phyloP scores from a whole-genome alignment of 2,888 invertebrate species.

The Serripes groenlandicus region DNA sequence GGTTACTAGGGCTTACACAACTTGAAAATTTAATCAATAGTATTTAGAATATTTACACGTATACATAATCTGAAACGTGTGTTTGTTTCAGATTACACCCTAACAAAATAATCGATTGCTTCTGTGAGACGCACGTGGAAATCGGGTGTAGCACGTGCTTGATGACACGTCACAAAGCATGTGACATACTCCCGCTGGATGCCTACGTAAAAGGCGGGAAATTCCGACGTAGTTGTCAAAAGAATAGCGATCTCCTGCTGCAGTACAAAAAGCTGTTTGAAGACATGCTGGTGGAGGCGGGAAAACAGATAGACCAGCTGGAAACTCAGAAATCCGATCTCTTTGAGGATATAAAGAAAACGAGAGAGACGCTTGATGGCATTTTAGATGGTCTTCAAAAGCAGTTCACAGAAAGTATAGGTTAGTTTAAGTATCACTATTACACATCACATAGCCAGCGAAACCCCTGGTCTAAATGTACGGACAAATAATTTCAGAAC shows the following conservation, averaged over 20 bases:
- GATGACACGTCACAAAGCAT: constrained; percentile 56
- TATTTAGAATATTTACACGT: not conserved
- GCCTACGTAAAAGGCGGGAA: constrained; percentile 58
- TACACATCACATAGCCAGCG: too few relatives aligned
- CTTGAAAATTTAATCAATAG: too few relatives aligned
- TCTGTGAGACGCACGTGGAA: constrained; percentile 58
- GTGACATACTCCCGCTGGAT: constrained; percentile 45
- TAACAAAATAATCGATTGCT: constrained; percentile 51
- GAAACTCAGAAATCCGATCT: constrained; percentile 36
- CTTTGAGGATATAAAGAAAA: constrained; percentile 45
- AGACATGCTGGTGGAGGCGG: constrained; percentile 44
- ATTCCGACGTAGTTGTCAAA: constrained; percentile 56
- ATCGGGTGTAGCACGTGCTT: constrained; percentile 58
- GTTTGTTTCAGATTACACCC: constrained; percentile 48
- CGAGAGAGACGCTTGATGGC: constrained; percentile 23
- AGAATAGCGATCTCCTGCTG: constrained; percentile 55
- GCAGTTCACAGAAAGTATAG: constrained; percentile 29
- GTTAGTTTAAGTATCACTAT: too few relatives aligned
- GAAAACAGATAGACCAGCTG: constrained; percentile 45
- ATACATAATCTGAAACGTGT: not conserved
- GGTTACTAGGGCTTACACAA: too few relatives aligned
- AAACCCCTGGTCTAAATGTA: too few relatives aligned
- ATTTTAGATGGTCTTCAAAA: constrained; percentile 42
- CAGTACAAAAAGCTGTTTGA: constrained; percentile 60
- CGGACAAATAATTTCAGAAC: too few relatives aligned